A percentile compares a stretch with the other conserved stretches of the same genome.
phyloP scores from a whole-genome alignment of 2,797 vertebrate genomes.

The Liasis olivaceus region DNA sequence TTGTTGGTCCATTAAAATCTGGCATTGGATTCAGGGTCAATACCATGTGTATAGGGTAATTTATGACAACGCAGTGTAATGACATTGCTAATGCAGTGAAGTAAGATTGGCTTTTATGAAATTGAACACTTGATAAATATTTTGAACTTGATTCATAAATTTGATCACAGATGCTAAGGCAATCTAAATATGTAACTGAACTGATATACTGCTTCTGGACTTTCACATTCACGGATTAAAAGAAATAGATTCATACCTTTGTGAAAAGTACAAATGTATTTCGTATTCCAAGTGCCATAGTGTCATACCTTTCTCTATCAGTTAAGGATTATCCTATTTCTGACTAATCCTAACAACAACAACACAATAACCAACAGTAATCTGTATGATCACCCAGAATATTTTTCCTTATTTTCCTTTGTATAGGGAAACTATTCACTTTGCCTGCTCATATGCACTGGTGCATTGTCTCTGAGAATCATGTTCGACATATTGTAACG shows the following conservation, averaged over 20 bases:
- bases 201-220: conserved; percentile 25
- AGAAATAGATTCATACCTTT: conserved; percentile 41
- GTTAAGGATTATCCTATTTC: background rate
- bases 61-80: background rate
- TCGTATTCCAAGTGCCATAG: conserved; percentile 9
- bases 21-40: background rate
- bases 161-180: conserved; percentile 36
- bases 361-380: background rate
- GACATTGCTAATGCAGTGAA: background rate
- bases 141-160: conserved; percentile 14
- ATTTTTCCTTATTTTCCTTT: background rate
- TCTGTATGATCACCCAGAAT: background rate
- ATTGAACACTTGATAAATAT: background rate
- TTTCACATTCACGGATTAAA: conserved; percentile 45
- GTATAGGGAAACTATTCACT: background rate
- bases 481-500: conserved; percentile 9
- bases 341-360: background rate
- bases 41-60: background rate
- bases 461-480: conserved; percentile 5
- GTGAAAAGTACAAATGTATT: conserved; percentile 22
- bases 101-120: conserved; percentile 1
- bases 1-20: background rate
- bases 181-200: conserved; percentile 27
- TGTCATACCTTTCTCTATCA: background rate
- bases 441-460: conserved; percentile 36